phyloP scores from a whole-genome alignment of 1,140 invertebrate species.

The Heliconius melpomene region DNA sequence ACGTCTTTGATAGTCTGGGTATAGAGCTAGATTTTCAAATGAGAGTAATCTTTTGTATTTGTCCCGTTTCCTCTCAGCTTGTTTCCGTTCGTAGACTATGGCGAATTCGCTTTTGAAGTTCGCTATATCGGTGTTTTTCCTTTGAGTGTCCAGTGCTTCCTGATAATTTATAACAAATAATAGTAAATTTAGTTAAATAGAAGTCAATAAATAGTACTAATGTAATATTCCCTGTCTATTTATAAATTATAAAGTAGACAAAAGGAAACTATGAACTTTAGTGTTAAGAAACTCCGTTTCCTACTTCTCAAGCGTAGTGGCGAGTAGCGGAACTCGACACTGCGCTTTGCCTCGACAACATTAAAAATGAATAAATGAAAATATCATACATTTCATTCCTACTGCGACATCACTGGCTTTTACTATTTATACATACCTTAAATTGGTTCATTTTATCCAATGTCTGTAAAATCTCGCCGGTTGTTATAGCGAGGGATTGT shows the following conservation, averaged over 20 bases:
- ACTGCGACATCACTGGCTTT: too few relatives aligned
- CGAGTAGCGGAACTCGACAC: too few relatives aligned
- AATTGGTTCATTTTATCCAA: slow-evolving; percentile 66
- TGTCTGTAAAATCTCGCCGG: slow-evolving; percentile 75
- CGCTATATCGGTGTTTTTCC: slow-evolving; percentile 72
- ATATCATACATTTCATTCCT: neutral
- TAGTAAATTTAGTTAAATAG: neutral
- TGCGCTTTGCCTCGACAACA: too few relatives aligned
- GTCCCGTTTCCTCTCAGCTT: slow-evolving; percentile 86
- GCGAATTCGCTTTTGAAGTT: slow-evolving; percentile 86
- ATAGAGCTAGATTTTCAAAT: slow-evolving; percentile 90
- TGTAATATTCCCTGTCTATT: too few relatives aligned
- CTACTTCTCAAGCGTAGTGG: too few relatives aligned
- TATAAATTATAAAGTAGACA: too few relatives aligned
- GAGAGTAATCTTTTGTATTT: slow-evolving; percentile 89
- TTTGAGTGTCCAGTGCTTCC: slow-evolving; percentile 59
- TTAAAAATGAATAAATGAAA: neutral
- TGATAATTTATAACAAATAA: slow-evolving; percentile 44
- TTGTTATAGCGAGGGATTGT: slow-evolving; percentile 81
- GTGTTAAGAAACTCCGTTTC: too few relatives aligned
- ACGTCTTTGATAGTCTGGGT: slow-evolving; percentile 94
- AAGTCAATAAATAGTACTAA: too few relatives aligned
- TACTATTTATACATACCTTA: slow-evolving; percentile 42
- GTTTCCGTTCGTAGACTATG: slow-evolving; percentile 86
- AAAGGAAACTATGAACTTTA: too few relatives aligned